These are phyloP conservation scores for Eurystomus glaucurus DNA, from an alignment of 2,797 vertebrate genomes.

Conservation along the genomic window DNA sequence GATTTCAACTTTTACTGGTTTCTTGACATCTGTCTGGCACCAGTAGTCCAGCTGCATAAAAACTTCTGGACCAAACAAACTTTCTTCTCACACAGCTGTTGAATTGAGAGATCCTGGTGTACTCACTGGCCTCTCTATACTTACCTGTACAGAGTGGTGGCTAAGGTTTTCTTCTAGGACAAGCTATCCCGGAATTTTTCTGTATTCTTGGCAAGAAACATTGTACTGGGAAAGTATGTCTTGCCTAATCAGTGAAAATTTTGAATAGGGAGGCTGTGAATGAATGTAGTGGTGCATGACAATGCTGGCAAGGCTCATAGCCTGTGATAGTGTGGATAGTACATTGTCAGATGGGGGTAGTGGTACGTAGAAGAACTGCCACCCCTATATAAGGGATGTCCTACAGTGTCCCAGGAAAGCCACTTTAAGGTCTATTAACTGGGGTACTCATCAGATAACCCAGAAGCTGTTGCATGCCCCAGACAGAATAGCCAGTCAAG, in stretches of 20 bases:
- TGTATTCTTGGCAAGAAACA: neutral
- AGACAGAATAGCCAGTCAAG: neutral
- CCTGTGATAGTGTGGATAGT: neutral
- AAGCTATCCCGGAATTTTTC: neutral
- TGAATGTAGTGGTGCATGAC: neutral
- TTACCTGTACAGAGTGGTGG: neutral
- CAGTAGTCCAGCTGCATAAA: neutral
- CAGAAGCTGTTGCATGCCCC: neutral
- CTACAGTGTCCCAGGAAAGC: neutral
- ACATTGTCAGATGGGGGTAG: neutral
- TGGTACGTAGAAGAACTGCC: neutral
- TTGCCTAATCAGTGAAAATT: neutral
- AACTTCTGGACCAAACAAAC: neutral
- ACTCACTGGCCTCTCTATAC: neutral
- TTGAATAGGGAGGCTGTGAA: neutral
- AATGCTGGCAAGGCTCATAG: neutral
- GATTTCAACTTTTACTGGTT: too few relatives aligned
- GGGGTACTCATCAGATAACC: neutral
- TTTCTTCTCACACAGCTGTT: neutral
- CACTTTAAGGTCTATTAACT: neutral
- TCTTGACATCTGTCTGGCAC: too few relatives aligned
- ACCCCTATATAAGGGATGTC: neutral
- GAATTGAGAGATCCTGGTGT: fast-evolving
- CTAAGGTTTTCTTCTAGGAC: neutral
- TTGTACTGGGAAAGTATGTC: neutral